Conservation (phyloP, 1,140 invertebrate species). For the Drosophila fuyamai region DNA sequence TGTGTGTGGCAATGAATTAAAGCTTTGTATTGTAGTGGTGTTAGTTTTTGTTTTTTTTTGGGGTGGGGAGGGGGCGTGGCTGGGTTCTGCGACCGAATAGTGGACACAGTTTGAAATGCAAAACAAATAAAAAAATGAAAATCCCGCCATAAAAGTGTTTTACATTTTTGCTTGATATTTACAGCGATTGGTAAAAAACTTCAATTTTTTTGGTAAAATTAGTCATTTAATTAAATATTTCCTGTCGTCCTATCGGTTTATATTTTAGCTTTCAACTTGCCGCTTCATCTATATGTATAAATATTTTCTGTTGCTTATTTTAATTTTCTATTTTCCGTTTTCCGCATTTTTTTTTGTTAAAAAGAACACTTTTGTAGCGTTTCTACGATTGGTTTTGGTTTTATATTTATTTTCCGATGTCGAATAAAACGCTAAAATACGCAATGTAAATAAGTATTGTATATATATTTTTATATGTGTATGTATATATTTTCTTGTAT, state of each 20-base stretch:
- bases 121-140: constrained; percentile 3
- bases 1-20: constrained; percentile 35
- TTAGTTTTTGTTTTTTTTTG: constrained; percentile 12
- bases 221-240: constrained; percentile 31
- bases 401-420: constrained; percentile 42
- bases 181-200: constrained; percentile 60
- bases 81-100: constrained; percentile 14
- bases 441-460: constrained; percentile 76
- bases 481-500: constrained; percentile 56
- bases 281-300: constrained; percentile 59
- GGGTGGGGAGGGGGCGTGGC: constrained; percentile 6
- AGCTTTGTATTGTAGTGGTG: constrained; percentile 39
- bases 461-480: constrained; percentile 50
- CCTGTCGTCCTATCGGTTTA: constrained; percentile 3
- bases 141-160: constrained; percentile 12
- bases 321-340: constrained; percentile 27
- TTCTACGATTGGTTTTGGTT: constrained; percentile 46
- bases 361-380: constrained; percentile 66
- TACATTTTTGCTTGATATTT: constrained; percentile 61
- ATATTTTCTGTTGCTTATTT: constrained; percentile 54
- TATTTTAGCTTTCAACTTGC: constrained; percentile 60
- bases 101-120: constrained; percentile 5
- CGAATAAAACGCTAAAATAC: constrained; percentile 76
- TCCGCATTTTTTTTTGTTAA: constrained; percentile 51
- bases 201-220: constrained; percentile 45